A percentile compares a stretch with the other conserved stretches of the same genome.
These are phyloP conservation scores for Tachycineta bicolor DNA, from an alignment of 2,113 vertebrate species.

Conservation along the genomic window DNA sequence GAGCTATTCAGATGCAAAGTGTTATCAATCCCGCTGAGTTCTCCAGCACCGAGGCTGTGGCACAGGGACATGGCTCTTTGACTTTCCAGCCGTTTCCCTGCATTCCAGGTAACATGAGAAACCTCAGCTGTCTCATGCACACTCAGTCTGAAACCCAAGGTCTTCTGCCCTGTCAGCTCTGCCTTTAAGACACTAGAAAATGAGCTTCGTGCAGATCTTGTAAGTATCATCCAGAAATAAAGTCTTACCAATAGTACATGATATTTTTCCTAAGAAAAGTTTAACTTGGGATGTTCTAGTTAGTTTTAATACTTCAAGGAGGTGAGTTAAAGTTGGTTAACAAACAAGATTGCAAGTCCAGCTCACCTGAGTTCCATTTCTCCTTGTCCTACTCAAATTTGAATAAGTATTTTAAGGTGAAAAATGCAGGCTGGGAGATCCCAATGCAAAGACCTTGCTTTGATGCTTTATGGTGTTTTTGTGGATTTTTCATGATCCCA, in stretches of 20 bases:
- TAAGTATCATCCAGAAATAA: background rate
- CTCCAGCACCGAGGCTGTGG: background rate
- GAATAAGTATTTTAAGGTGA: background rate
- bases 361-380: background rate
- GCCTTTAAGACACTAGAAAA: background rate
- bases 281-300: background rate
- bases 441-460: background rate
- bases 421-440: background rate
- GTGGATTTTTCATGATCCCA: background rate
- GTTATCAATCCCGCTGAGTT: background rate
- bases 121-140: background rate
- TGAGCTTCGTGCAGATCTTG: accelerated
- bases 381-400: background rate
- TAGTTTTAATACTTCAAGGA: background rate
- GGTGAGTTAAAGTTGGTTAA: background rate
- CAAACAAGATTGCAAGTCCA: background rate
- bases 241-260: background rate
- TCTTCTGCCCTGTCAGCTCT: background rate
- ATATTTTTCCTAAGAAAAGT: background rate
- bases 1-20: background rate
- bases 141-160: background rate
- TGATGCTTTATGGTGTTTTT: background rate
- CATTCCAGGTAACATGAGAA: background rate
- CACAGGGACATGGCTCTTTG: accelerated
- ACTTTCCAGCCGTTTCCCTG: background rate